Evolutionary conservation across 2,113 vertebrate species (phyloP).

Genomic region (Riparia riparia): DNA sequence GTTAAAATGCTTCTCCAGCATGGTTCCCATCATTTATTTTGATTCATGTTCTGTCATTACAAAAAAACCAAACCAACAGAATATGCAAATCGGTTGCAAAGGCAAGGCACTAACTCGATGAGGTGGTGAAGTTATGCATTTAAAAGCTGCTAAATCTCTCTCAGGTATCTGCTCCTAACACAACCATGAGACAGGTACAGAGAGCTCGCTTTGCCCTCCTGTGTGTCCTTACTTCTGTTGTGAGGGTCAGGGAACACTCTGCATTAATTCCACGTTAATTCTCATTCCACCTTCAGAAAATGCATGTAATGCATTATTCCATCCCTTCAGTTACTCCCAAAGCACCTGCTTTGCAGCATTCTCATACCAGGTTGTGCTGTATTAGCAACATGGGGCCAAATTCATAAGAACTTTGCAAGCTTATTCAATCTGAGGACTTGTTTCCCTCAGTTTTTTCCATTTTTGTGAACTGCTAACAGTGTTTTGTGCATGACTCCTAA

Average conservation of each 20-base stretch:
- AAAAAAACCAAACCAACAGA: background rate
- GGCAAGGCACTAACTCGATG: background rate
- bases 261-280: background rate
- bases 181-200: background rate
- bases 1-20: background rate
- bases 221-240: background rate
- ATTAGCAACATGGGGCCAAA: background rate
- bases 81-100: slow-evolving; percentile 2
- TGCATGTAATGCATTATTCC: background rate
- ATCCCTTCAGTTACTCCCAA: background rate
- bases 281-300: background rate
- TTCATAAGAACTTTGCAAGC: background rate
- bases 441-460: background rate
- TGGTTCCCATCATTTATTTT: background rate
- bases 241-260: background rate
- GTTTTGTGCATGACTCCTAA: background rate
- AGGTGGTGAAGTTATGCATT: background rate
- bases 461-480: background rate
- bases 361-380: background rate
- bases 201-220: background rate
- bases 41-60: background rate
- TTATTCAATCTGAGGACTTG: background rate
- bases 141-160: background rate
- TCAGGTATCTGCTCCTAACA: background rate
- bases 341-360: background rate